phyloP scores from a whole-genome alignment of 2,888 invertebrate species.

The Tipula helvola region DNA sequence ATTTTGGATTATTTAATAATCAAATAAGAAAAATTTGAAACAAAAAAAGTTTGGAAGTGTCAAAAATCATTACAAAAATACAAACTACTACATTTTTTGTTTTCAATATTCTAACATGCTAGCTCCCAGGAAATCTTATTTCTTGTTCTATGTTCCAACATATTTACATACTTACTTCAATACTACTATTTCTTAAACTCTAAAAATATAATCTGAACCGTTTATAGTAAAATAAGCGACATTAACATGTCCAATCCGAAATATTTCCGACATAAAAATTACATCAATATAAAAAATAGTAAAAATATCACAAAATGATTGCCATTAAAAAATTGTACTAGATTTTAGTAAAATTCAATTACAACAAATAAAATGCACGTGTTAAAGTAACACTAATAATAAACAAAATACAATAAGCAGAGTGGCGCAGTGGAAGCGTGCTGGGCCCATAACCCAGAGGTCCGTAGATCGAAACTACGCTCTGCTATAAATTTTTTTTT shows the following conservation, averaged over 20 bases:
- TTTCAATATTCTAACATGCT: background rate
- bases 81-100: background rate
- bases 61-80: background rate
- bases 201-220: too few relatives aligned
- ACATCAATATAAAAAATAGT: too few relatives aligned
- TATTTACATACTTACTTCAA: too few relatives aligned
- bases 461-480: conserved; percentile 27
- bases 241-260: too few relatives aligned
- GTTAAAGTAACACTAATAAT: too few relatives aligned
- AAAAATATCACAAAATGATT: background rate
- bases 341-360: background rate
- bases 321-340: background rate
- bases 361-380: too few relatives aligned
- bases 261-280: too few relatives aligned
- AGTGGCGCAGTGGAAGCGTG: conserved; percentile 62
- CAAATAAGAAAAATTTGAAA: background rate
- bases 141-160: too few relatives aligned
- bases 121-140: background rate
- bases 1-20: background rate
- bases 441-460: conserved; percentile 51
- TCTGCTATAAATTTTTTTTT: conserved; percentile 20
- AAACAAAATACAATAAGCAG: conserved; percentile 35
- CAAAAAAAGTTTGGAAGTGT: background rate
- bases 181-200: too few relatives aligned
- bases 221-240: too few relatives aligned